Conservation (phyloP, 2,888 invertebrate genomes). For the Heliconius cydno region DNA sequence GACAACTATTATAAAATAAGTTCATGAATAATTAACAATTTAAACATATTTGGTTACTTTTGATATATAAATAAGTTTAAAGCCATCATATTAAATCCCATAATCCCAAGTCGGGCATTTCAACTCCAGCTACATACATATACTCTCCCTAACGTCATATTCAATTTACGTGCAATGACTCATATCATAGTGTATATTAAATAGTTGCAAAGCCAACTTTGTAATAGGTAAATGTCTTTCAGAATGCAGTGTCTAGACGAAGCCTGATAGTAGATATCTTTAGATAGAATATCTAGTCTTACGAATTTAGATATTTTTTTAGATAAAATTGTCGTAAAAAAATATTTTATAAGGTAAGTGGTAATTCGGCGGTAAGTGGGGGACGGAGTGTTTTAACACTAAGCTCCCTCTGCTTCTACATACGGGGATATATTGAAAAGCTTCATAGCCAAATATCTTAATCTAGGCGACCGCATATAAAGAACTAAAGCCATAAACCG, state of each 20-base stretch:
- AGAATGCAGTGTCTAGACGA: not conserved
- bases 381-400: too few species aligned
- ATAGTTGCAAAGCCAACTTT: not conserved
- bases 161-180: constrained; percentile 1
- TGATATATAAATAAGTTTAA: not conserved
- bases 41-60: too few species aligned
- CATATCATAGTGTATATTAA: not conserved
- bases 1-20: too few species aligned
- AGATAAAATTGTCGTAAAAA: too few species aligned
- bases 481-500: constrained; percentile 41
- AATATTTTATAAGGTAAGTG: too few species aligned
- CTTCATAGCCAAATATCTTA: not conserved
- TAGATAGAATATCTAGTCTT: too few species aligned
- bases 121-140: not conserved
- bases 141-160: not conserved
- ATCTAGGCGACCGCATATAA: constrained; percentile 30
- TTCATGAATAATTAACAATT: too few species aligned
- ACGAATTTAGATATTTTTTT: too few species aligned
- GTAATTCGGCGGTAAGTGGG: too few species aligned
- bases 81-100: not conserved
- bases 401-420: too few species aligned
- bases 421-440: too few species aligned
- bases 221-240: constrained; percentile 2
- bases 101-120: not conserved
- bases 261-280: not conserved